These are phyloP conservation scores for Corythoichthys intestinalis DNA, from an alignment of 2,113 vertebrate genomes.

Conservation along the genomic window DNA sequence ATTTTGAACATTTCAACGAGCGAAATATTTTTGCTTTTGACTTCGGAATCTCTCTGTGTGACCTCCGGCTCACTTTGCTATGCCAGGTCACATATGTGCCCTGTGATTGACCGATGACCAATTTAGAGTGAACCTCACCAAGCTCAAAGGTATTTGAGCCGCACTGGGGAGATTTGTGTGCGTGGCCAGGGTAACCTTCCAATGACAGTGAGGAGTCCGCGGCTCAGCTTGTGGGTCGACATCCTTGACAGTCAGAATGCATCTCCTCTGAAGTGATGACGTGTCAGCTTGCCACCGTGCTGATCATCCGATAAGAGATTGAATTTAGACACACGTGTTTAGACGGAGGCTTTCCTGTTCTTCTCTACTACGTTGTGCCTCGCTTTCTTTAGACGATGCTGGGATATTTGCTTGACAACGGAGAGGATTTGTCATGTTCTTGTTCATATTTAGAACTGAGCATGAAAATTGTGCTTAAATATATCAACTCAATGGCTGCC, in stretches of 20 bases:
- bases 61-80: no score
- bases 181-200: neutral
- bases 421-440: neutral
- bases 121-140: neutral
- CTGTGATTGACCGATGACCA: neutral
- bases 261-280: slow-evolving; percentile 55
- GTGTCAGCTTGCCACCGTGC: slow-evolving; percentile 32
- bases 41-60: no score
- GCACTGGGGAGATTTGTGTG: neutral
- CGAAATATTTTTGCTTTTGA: no score
- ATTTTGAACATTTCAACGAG: no score
- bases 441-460: no score
- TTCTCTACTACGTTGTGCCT: neutral
- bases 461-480: no score
- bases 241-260: slow-evolving; percentile 51
- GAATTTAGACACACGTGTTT: slow-evolving; percentile 47
- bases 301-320: slow-evolving; percentile 56
- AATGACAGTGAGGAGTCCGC: slow-evolving; percentile 17
- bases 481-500: no score
- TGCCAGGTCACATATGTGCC: neutral
- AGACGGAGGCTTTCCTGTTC: slow-evolving; percentile 20
- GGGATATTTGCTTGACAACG: neutral
- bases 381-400: neutral
- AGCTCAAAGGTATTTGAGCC: neutral
- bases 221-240: slow-evolving; percentile 27